Percentiles rank a stretch among this genome's conserved stretches.
Evolutionary conservation across 1,140 invertebrate species (phyloP).

Genomic region (Drosophila mayri): DNA sequence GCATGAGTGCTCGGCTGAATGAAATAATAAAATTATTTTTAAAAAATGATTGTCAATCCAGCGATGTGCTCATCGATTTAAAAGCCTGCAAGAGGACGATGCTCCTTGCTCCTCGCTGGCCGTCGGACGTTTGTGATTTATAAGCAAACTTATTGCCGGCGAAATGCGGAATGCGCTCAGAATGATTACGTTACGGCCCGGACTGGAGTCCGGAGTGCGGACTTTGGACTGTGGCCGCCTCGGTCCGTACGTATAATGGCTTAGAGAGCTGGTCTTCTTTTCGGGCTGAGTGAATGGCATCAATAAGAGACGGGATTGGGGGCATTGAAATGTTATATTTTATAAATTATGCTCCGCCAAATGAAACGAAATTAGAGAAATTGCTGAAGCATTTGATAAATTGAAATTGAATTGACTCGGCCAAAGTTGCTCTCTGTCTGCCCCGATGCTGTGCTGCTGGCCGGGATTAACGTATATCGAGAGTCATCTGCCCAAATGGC

Average conservation of each 20-base stretch:
- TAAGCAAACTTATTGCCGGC: constrained; percentile 75
- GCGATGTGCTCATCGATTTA: constrained; percentile 76
- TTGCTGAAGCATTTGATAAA: constrained; percentile 75
- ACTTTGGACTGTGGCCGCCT: background rate
- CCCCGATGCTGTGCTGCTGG: background rate
- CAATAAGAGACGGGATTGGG: constrained; percentile 38
- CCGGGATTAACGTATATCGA: constrained; percentile 42
- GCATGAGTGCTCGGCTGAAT: constrained; percentile 72
- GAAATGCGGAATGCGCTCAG: constrained; percentile 64
- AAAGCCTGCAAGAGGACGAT: constrained; percentile 56
- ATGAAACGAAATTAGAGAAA: constrained; percentile 71
- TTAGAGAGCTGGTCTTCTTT: constrained; percentile 38
- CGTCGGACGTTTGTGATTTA: constrained; percentile 72
- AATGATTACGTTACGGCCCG: constrained; percentile 59
- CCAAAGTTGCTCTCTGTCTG: constrained; percentile 44
- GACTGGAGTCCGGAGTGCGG: background rate
- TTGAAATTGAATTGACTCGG: constrained; percentile 68
- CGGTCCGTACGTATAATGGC: constrained; percentile 58
- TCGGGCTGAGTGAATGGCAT: constrained; percentile 63
- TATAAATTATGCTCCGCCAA: constrained; percentile 64
- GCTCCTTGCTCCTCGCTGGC: constrained; percentile 13
- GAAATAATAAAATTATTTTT: constrained; percentile 83
- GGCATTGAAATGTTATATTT: constrained; percentile 77
- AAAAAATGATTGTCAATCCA: constrained; percentile 81
- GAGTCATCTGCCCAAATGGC: constrained; percentile 43